These are phyloP conservation scores for Pseudochirops corinnae DNA, from an alignment of 2,797 vertebrate genomes.

Conservation along the genomic window DNA sequence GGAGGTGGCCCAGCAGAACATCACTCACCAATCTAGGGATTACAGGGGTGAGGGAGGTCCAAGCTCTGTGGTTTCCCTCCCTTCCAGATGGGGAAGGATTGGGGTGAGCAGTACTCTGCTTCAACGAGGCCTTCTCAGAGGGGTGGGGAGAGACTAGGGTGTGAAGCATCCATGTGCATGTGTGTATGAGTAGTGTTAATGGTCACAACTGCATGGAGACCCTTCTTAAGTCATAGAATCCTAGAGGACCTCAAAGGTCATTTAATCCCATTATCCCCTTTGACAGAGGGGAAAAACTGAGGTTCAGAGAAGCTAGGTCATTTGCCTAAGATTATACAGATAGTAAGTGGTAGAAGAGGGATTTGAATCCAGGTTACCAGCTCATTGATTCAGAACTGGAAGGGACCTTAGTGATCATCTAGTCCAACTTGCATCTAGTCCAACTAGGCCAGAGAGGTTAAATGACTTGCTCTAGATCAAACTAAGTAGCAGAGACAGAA, in stretches of 20 bases:
- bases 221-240: not conserved
- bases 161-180: not conserved
- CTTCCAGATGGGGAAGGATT: not conserved
- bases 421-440: not conserved
- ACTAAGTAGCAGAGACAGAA: not conserved
- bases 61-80: not conserved
- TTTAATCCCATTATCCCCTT: not conserved
- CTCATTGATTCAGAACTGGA: not conserved
- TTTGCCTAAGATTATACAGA: not conserved
- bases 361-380: not conserved
- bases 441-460: not conserved
- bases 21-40: not conserved
- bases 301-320: not conserved
- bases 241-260: not conserved
- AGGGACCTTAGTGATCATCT: not conserved
- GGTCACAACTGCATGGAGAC: not conserved
- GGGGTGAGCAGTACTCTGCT: not conserved
- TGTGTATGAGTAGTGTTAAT: not conserved
- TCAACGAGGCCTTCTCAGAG: not conserved
- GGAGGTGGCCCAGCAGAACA: not conserved
- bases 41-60: not conserved
- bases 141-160: not conserved
- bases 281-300: not conserved
- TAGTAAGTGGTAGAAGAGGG: not conserved
- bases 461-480: not conserved